Base-by-base conservation (phyloP, 2,797 vertebrate species). In the Paedocypris micromegethes region DNA sequence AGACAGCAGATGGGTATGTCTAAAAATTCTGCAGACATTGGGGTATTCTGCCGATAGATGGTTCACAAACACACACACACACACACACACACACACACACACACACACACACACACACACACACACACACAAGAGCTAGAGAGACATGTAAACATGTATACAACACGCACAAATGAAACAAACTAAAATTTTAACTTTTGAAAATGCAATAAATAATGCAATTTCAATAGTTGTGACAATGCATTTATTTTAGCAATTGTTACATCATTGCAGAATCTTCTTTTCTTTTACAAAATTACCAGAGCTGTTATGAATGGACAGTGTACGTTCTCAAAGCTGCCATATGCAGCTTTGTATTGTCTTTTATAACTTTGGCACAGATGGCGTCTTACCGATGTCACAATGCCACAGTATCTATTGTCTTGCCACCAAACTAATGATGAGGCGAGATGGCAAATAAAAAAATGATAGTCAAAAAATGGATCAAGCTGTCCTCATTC, bases 1-100 rank as follows among this genome's bases (percentile, higher is more conserved):
- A 91, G 89, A 90, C 88, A 87, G 86, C 89, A 91, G 90, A 91
- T 90, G 88, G 87, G 79, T 84, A 82, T 78, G 86, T 88, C 86
- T 87, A 86, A 88, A 87, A 76, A 83, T 81, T 79, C 83, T 80
- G 55, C 85, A 60, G 53, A 68, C 75, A 74, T 77, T 63, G 46
- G 68, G 56, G 81, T 74, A 70, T 75, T 70, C 71, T 72, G 81
- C 72, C 80, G 80, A 82, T 76, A 71, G 73, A 50, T 53, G 66
- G 64, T 58, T 66, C 41, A 65, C 85, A 82, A 83, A 81, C 60
- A 83, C 85, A 84, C 69, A 81, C 82, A 76, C 72, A 56, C 23
- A 23, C 23, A 23, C 23, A 23, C 23, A 23, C 23, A 23, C 23
- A 23, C 23, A 23, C 23, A 23, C 23, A 23, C 23, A 23, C n/a